These are phyloP conservation scores for Drosophila orosa DNA, from an alignment of 1,140 invertebrate genomes.

Conservation along the genomic window DNA sequence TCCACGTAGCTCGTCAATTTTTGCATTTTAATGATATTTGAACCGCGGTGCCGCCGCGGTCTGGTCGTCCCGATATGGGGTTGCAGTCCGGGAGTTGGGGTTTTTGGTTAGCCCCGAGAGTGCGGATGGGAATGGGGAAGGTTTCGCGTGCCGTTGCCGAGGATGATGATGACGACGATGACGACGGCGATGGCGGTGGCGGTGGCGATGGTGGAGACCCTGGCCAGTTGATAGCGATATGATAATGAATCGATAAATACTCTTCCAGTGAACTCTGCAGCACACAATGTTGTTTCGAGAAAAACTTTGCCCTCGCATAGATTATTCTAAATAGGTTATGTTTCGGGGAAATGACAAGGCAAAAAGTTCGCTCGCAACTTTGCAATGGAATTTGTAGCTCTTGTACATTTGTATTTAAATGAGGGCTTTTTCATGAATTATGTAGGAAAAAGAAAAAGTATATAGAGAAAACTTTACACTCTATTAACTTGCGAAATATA, in stretches of 20 bases:
- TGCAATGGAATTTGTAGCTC: background rate
- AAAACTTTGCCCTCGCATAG: conserved; percentile 28
- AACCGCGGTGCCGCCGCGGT: conserved; percentile 56
- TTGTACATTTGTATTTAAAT: conserved; percentile 40
- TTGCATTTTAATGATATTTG: conserved; percentile 81
- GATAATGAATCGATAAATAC: conserved; percentile 50
- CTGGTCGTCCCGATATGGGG: conserved; percentile 32
- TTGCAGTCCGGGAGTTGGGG: conserved; percentile 22
- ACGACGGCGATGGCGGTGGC: background rate
- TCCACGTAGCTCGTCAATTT: conserved; percentile 68
- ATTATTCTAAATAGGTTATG: conserved; percentile 48
- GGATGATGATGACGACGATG: conserved; percentile 15
- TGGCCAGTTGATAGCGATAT: conserved; percentile 32
- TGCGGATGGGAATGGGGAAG: conserved; percentile 2
- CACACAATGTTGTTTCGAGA: background rate
- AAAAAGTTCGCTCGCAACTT: conserved; percentile 29
- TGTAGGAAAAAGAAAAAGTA: conserved; percentile 24
- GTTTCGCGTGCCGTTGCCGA: conserved; percentile 17
- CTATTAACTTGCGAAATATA: conserved; percentile 26
- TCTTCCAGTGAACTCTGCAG: conserved; percentile 13
- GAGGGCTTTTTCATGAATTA: conserved; percentile 39
- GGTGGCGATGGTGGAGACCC: conserved; percentile 13
- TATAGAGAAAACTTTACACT: conserved; percentile 19
- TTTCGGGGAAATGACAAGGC: conserved; percentile 40
- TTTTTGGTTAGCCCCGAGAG: conserved; percentile 1